Conservation (phyloP, 1,140 invertebrate species). For the Arion vulgaris region DNA sequence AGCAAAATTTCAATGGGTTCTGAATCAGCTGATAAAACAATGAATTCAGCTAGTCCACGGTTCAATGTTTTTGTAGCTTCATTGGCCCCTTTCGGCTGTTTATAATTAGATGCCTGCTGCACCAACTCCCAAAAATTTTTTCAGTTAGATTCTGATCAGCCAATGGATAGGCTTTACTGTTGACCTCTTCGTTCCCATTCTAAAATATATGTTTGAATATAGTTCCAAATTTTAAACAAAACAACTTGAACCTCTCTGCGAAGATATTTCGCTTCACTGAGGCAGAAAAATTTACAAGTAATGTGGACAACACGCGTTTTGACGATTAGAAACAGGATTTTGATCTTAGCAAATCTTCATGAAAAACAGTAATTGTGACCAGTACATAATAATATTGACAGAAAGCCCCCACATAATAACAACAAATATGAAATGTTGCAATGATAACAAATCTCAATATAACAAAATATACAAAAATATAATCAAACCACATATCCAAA, state of each 20-base stretch:
- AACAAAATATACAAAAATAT: too few species aligned
- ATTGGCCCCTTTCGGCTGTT: constrained; percentile 96
- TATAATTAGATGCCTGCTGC: constrained; percentile 97
- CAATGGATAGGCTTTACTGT: constrained; percentile 98
- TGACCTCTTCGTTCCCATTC: constrained; percentile 77
- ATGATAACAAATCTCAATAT: too few species aligned
- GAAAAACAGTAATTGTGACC: too few species aligned
- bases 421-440: too few species aligned
- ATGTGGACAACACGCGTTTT: neutral
- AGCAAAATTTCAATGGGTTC: constrained; percentile 97
- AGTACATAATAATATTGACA: too few species aligned
- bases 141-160: constrained; percentile 92
- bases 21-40: constrained; percentile 98
- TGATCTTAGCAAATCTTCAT: too few species aligned
- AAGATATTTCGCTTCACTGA: constrained; percentile 14
- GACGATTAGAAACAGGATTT: neutral
- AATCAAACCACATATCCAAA: too few species aligned
- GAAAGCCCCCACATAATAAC: too few species aligned
- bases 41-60: constrained; percentile 93
- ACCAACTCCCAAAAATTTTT: constrained; percentile 95
- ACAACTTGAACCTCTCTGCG: constrained; percentile 23
- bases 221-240: neutral
- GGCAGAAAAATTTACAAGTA: neutral
- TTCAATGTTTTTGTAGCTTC: constrained; percentile 98
- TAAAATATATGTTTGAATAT: neutral